A percentile compares a stretch with the other conserved stretches of the same genome.
phyloP scores from a whole-genome alignment of 1,140 invertebrate genomes.

The Drosophila orosa region DNA sequence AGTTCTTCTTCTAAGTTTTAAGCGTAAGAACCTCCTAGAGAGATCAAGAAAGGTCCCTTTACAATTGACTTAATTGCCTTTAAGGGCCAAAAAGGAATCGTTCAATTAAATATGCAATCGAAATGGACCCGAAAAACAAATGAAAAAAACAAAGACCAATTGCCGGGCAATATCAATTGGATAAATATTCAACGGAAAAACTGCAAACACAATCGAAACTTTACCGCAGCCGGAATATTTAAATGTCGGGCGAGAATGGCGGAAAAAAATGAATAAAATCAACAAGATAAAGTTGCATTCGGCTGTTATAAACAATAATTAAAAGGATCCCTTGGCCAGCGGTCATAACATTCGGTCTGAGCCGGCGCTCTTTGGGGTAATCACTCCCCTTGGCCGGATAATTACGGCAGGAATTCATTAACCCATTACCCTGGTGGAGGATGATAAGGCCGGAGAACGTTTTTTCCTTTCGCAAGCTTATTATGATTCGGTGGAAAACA shows the following conservation, averaged over 20 bases:
- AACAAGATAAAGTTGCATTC: conserved; percentile 66
- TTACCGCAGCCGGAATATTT: conserved; percentile 67
- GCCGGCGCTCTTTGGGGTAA: conserved; percentile 33
- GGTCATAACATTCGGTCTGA: conserved; percentile 39
- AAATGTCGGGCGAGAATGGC: conserved; percentile 28
- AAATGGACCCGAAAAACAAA: conserved; percentile 54
- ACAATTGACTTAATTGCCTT: conserved; percentile 22
- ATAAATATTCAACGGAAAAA: conserved; percentile 64
- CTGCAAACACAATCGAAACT: conserved; percentile 71
- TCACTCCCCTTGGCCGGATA: conserved; percentile 20
- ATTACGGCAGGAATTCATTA: conserved; percentile 71
- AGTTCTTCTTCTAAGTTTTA: neutral
- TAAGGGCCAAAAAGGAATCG: conserved; percentile 30
- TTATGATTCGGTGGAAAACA: conserved; percentile 2
- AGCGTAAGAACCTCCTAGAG: neutral
- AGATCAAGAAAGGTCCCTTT: neutral
- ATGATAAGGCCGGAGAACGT: conserved; percentile 8
- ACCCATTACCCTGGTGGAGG: conserved; percentile 38
- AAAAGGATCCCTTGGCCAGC: conserved; percentile 66
- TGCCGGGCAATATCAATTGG: conserved; percentile 61
- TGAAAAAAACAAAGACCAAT: conserved; percentile 57
- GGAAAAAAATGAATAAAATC: conserved; percentile 34
- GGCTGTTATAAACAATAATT: conserved; percentile 79
- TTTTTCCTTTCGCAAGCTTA: neutral
- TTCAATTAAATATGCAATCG: conserved; percentile 72